A percentile compares a stretch with the other conserved stretches of the same genome.
Evolutionary conservation across 2,888 invertebrate species (phyloP).

Genomic region (Trichacis sp.): DNA sequence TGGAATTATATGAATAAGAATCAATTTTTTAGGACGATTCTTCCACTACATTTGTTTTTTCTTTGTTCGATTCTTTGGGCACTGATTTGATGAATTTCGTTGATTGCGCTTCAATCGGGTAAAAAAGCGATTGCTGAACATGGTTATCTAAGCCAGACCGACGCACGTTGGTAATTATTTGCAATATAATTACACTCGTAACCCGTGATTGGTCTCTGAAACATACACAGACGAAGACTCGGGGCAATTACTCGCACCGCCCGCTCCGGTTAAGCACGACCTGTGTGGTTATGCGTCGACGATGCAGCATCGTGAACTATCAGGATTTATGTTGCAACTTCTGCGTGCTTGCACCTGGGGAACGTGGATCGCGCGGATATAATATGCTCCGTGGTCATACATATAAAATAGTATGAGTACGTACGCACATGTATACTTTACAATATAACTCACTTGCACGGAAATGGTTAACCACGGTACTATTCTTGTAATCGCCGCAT

Average conservation of each 20-base stretch:
- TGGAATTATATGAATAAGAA: no score
- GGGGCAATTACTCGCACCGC: constrained; percentile 36
- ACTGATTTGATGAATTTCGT: no score
- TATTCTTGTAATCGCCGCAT: constrained; percentile 7
- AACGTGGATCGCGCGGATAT: constrained; percentile 28
- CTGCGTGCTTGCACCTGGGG: constrained; percentile 29
- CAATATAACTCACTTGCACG: constrained; percentile 31
- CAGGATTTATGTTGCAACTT: constrained; percentile 34
- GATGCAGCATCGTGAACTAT: constrained; percentile 28
- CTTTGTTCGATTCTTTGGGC: no score
- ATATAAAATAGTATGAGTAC: constrained; percentile 31
- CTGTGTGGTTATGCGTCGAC: constrained; percentile 35
- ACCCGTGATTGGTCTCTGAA: constrained; percentile 38
- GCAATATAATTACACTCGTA: constrained; percentile 43
- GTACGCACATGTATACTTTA: constrained; percentile 19
- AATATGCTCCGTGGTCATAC: constrained; percentile 37
- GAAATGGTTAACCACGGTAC: constrained; percentile 37
- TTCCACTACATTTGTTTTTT: no score
- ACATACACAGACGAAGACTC: no score
- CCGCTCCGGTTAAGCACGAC: constrained; percentile 33
- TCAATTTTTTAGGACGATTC: no score
- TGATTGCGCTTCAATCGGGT: no score
- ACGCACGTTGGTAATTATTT: constrained; percentile 34
- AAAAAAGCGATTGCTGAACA: no score
- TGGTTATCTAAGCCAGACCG: constrained; percentile 35